These are phyloP conservation scores for Ephialtes manifestator DNA, from an alignment of 2,888 invertebrate genomes.

Conservation along the genomic window DNA sequence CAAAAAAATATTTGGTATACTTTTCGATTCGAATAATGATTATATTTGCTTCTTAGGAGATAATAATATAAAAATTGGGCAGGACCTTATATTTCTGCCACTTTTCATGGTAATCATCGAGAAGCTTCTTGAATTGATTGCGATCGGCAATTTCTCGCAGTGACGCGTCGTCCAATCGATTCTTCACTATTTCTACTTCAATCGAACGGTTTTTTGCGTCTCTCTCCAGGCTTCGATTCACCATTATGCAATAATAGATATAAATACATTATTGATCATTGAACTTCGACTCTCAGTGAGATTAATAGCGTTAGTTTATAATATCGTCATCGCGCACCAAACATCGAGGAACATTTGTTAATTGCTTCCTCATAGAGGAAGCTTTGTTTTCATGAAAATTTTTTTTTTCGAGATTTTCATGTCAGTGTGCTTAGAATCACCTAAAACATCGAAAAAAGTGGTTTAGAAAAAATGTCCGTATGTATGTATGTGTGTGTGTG, in stretches of 20 bases:
- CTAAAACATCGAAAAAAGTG: too few relatives aligned
- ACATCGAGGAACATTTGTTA: not conserved
- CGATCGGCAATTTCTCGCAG: constrained; percentile 51
- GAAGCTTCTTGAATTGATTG: constrained; percentile 33
- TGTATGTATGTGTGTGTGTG: too few relatives aligned
- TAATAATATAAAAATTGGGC: not conserved
- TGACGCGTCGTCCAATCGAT: constrained; percentile 55
- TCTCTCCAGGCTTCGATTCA: constrained; percentile 37
- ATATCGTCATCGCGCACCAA: not conserved
- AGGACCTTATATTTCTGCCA: constrained; percentile 64
- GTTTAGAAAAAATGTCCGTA: too few relatives aligned
- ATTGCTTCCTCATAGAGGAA: too few relatives aligned
- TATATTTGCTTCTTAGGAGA: too few relatives aligned
- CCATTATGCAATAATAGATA: not conserved
- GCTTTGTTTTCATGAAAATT: too few relatives aligned
- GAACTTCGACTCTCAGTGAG: not conserved
- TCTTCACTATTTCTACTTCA: constrained; percentile 51
- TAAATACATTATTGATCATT: not conserved
- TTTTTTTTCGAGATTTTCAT: too few relatives aligned
- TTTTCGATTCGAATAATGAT: not conserved
- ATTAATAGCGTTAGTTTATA: not conserved
- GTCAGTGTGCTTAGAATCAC: too few relatives aligned
- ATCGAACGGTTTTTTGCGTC: constrained; percentile 51
- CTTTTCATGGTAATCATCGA: constrained; percentile 49
- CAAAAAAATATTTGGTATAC: too few relatives aligned